These are phyloP conservation scores for Monochamus saltuarius DNA, from an alignment of 1,140 invertebrate species.

Conservation along the genomic window DNA sequence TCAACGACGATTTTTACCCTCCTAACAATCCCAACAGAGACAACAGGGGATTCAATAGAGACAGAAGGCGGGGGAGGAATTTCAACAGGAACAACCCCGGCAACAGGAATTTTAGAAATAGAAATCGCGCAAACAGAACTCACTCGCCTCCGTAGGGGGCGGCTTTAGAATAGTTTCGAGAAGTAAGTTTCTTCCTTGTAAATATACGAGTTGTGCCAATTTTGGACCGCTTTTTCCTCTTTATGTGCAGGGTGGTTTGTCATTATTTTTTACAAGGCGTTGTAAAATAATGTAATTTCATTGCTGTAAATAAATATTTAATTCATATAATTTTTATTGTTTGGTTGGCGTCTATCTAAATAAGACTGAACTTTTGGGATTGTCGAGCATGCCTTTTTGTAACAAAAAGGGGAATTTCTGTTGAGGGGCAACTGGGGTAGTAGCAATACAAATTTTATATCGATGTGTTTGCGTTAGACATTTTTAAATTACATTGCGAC, in stretches of 20 bases:
- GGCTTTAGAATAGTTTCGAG: constrained; percentile 3
- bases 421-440: too few species aligned
- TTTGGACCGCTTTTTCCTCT: background rate
- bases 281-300: background rate
- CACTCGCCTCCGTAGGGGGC: constrained; percentile 31
- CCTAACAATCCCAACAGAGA: constrained; percentile 26
- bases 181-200: constrained; percentile 4
- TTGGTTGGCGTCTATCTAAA: too few species aligned
- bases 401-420: too few species aligned
- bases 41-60: constrained; percentile 25
- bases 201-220: constrained; percentile 16
- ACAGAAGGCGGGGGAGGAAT: constrained; percentile 27
- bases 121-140: constrained; percentile 25
- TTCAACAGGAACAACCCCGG: too few species aligned
- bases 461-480: too few species aligned
- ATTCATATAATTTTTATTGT: too few species aligned
- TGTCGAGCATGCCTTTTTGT: too few species aligned
- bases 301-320: too few species aligned
- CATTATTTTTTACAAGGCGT: constrained; percentile 8
- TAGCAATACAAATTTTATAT: too few species aligned
- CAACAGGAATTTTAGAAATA: too few species aligned
- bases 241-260: constrained; percentile 1
- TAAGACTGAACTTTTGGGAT: too few species aligned
- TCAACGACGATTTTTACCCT: constrained; percentile 39
- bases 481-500: too few species aligned